phyloP scores from a whole-genome alignment of 2,113 vertebrate species.

The Aegotheles bennettii region DNA sequence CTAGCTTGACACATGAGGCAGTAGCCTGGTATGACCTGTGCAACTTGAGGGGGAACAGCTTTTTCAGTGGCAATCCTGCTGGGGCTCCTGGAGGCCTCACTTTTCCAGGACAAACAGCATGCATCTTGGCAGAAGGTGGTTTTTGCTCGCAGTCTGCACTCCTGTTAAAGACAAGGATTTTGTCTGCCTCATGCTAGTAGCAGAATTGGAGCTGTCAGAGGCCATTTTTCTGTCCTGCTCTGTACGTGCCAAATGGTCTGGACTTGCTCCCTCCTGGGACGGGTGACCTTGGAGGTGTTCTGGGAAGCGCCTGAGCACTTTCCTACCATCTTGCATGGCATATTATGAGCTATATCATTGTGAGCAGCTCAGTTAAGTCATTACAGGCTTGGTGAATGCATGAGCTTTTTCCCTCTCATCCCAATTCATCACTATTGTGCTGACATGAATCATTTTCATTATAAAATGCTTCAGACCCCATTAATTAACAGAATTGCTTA shows the following conservation, averaged over 20 bases:
- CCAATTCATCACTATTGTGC: slow-evolving; percentile 54
- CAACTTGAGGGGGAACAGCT: not conserved
- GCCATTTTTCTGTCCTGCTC: not conserved
- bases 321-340: not conserved
- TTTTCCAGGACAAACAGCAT: not conserved
- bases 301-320: slow-evolving; percentile 32
- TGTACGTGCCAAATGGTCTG: not conserved
- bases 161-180: not conserved
- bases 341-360: slow-evolving; percentile 17
- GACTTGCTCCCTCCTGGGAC: not conserved
- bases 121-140: not conserved
- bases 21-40: not conserved
- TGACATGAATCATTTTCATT: slow-evolving; percentile 65
- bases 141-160: not conserved
- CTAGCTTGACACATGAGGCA: not conserved
- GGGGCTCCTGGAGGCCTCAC: not conserved
- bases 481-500: slow-evolving; percentile 64
- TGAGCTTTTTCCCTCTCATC: slow-evolving; percentile 40
- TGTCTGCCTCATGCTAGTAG: not conserved
- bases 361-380: slow-evolving; percentile 34
- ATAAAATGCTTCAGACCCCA: slow-evolving; percentile 55
- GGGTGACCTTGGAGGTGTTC: slow-evolving; percentile 45
- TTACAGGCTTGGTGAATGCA: slow-evolving; percentile 41
- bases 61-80: not conserved
- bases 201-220: not conserved